These are phyloP conservation scores for Poeciliopsis turrubarensis DNA, from an alignment of 2,113 vertebrate genomes.

Conservation along the genomic window DNA sequence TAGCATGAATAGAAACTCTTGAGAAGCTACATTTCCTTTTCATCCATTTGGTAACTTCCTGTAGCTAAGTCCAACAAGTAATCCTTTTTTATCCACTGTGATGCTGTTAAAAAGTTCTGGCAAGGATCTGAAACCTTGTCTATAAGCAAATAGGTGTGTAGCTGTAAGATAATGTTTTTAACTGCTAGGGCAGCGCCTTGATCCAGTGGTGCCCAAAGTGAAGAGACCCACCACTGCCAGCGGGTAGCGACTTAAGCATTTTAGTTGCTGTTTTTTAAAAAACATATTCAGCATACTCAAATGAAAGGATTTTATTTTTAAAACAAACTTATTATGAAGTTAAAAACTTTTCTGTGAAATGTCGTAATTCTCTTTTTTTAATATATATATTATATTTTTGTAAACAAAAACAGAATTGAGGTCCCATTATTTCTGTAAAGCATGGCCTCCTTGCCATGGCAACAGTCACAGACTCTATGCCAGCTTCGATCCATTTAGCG, in stretches of 20 bases:
- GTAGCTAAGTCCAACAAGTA: too few species aligned
- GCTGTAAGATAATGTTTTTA: neutral
- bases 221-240: neutral
- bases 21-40: too few species aligned
- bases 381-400: neutral
- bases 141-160: neutral
- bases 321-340: neutral
- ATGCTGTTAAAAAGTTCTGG: too few species aligned
- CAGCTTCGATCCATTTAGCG: neutral
- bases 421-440: neutral
- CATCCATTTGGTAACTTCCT: too few species aligned
- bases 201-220: neutral
- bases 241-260: neutral
- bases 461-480: neutral
- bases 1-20: too few species aligned
- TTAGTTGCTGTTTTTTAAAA: neutral
- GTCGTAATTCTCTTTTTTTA: too few species aligned
- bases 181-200: neutral
- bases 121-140: too few species aligned
- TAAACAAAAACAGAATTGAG: neutral
- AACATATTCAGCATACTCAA: neutral
- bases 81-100: too few species aligned
- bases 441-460: neutral
- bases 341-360: too few species aligned
- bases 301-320: neutral